Evolutionary conservation across 2,113 vertebrate genomes (phyloP), one percentile per base, ranked within the genome.

Genomic region (Ammodytes dubius): DNA sequence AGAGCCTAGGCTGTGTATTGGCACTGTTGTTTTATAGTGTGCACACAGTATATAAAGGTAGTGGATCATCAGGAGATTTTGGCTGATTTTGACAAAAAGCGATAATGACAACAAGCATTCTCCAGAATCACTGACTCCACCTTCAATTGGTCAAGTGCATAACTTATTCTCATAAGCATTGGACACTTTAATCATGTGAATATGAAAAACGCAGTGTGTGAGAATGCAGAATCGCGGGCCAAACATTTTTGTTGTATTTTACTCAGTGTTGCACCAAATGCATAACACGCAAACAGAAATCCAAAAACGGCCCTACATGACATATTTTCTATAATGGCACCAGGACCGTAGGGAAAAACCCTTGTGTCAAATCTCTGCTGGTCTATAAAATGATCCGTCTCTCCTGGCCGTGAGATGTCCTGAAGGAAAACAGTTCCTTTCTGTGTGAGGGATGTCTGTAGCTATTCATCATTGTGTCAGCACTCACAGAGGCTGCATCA

Each of bases 391-490:
- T 74, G 61, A 19, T 75, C 76, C 60, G 27, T 78, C 74, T 87
- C 83, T 86, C 74, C 80, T 86, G 78, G 74, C 83, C 88, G 82
- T 82, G 87, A 89, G 84, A 91, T 75, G 77, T 91, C 89, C 87
- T 82, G 81, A 74, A 89, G 88, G 81, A 90, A 90, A 89, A 85
- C 71, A 76, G 74, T 86, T 84, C 77, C 75, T 86, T 87, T 88
- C 63, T 83, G 77, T 79, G 85, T 87, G 91, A 91, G 76, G 70
- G 77, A 86, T 85, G 86, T 89, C 83, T 83, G 73, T 79, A 81
- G 90, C 88, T 79, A 92, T 94, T 95, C 88, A 93, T 95, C 92
- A 93, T 88, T 87, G 84, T 94, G 92, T 91, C 92, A 94, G 81
- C 53, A 8, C 82, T 81, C 89, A 87, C 80, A 77, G 80, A 77